Conservation (phyloP, 2,888 invertebrate species). For the Strigamia crassipes region DNA sequence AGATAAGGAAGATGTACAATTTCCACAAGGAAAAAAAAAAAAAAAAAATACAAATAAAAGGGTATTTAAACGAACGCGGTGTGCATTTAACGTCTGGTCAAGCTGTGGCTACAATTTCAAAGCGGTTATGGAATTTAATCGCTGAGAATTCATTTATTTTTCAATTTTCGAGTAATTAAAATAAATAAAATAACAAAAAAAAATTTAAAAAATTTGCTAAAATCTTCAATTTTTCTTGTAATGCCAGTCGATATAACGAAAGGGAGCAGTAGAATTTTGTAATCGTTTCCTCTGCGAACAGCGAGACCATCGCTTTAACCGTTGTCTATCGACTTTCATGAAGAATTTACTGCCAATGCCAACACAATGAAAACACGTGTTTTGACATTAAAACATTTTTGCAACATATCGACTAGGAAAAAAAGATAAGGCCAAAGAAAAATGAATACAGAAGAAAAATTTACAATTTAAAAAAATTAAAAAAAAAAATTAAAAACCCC, state of each 20-base stretch:
- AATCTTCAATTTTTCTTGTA: neutral
- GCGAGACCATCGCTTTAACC: conserved; percentile 5
- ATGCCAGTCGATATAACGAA: conserved; percentile 9
- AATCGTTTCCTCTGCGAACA: neutral
- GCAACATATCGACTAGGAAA: neutral
- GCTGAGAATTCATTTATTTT: too few species aligned
- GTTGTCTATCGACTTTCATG: conserved; percentile 26
- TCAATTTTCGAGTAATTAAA: too few species aligned
- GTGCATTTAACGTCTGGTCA: too few species aligned
- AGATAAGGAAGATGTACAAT: conserved; percentile 21
- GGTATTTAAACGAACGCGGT: neutral
- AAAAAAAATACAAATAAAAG: neutral
- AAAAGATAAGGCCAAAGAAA: neutral
- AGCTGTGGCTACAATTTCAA: too few species aligned
- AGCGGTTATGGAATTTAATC: too few species aligned
- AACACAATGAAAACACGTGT: conserved; percentile 30
- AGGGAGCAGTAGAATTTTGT: conserved; percentile 11
- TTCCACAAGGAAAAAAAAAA: neutral
- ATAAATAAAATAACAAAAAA: too few species aligned
- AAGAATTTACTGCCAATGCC: conserved; percentile 30
- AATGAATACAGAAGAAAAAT: neutral
- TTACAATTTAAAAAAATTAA: neutral
- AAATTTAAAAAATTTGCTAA: too few species aligned
- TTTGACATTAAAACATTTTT: conserved; percentile 10
- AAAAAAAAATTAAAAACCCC: too few species aligned